These are phyloP conservation scores for Hyles lineata DNA, from an alignment of 2,888 invertebrate species.

Conservation along the genomic window DNA sequence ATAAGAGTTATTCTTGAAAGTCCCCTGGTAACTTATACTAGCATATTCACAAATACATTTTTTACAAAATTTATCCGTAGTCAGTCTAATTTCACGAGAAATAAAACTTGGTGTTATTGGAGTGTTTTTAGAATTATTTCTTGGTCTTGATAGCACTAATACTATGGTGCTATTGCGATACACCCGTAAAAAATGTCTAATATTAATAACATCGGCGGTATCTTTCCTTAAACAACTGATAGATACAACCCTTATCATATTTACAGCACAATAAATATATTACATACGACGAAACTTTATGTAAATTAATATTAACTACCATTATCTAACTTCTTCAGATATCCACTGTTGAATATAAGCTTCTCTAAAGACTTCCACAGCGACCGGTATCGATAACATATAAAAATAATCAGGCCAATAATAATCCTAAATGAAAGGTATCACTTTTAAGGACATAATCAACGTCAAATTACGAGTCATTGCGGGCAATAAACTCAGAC, in stretches of 20 bases:
- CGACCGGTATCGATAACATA: no score
- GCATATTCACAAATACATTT: background rate
- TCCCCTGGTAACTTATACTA: background rate
- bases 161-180: background rate
- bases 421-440: background rate
- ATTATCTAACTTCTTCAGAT: no score
- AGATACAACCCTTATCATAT: background rate
- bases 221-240: background rate
- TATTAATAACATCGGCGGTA: background rate
- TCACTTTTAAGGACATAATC: background rate
- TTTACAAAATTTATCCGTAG: no score
- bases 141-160: no score
- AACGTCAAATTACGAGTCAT: background rate
- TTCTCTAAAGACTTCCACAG: no score
- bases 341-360: no score
- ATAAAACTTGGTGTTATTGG: background rate
- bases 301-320: no score
- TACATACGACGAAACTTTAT: background rate
- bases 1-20: background rate
- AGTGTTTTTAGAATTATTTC: background rate
- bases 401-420: background rate
- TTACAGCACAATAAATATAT: constrained; percentile 10
- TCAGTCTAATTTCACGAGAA: background rate
- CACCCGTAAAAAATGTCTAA: background rate
- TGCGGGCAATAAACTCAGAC: background rate